phyloP scores from a whole-genome alignment of 2,113 vertebrate species.

The Probosciger aterrimus region DNA sequence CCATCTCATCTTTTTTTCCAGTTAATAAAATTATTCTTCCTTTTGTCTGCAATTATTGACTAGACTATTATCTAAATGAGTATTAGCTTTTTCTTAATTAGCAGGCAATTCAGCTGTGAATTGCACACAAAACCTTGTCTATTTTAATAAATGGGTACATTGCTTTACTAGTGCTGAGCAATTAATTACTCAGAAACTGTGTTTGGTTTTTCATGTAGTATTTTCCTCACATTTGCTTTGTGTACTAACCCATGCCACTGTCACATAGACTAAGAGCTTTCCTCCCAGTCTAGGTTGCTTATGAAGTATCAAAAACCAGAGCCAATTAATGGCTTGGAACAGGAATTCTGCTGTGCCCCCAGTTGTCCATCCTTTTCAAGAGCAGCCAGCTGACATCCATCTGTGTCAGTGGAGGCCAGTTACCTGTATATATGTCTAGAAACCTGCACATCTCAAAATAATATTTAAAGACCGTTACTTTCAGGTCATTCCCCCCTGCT shows the following conservation, averaged over 20 bases:
- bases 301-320: background rate
- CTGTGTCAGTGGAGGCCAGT: background rate
- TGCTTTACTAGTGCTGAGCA: background rate
- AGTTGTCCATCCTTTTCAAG: background rate
- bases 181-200: conserved; percentile 38
- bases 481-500: background rate
- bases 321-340: background rate
- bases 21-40: conserved; percentile 35
- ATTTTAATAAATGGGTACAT: conserved; percentile 57
- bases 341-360: background rate
- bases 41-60: conserved; percentile 39
- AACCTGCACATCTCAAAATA: background rate
- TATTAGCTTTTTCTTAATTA: conserved; percentile 46
- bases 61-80: conserved; percentile 23
- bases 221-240: background rate
- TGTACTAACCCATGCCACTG: background rate
- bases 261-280: background rate
- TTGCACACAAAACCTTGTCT: conserved; percentile 24
- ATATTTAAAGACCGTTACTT: background rate
- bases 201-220: background rate
- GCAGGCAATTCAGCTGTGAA: conserved; percentile 44
- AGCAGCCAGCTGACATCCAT: background rate
- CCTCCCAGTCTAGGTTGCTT: background rate
- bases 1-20: background rate
- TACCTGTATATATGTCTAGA: background rate